Conservation (phyloP, 2,797 vertebrate species). For the Sylvia borin region DNA sequence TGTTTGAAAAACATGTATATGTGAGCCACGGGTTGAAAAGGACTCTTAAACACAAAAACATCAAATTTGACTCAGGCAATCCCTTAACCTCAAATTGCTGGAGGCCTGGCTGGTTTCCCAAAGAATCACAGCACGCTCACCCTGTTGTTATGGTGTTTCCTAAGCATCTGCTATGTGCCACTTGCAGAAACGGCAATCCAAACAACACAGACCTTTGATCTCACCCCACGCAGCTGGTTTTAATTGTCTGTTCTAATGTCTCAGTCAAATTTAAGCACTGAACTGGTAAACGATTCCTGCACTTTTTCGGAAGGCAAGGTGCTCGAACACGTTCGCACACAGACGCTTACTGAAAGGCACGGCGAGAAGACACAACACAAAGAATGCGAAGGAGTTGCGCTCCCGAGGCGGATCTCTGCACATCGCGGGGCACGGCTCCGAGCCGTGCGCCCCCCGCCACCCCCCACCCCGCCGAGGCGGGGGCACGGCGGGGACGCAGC, state of each 20-base stretch:
- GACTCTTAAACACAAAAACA: background rate
- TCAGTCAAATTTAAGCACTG: background rate
- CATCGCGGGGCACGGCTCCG: background rate
- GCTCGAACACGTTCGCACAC: background rate
- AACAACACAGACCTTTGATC: background rate
- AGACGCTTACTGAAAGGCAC: background rate
- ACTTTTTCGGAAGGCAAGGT: background rate
- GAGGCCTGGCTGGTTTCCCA: conserved; percentile 51
- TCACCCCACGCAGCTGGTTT: background rate
- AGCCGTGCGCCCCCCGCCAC: background rate
- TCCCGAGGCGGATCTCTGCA: background rate
- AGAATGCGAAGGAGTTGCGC: background rate
- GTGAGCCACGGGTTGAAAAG: background rate
- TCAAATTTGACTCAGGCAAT: background rate
- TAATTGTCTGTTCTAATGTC: background rate
- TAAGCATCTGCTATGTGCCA: background rate
- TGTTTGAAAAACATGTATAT: background rate
- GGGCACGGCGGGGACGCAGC: accelerated
- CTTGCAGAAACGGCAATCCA: background rate
- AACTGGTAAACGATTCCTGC: background rate
- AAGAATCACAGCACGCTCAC: conserved; percentile 19
- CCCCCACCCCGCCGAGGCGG: background rate
- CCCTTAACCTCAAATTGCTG: conserved; percentile 7
- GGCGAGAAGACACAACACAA: background rate
- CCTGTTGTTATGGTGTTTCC: conserved; percentile 15